These are phyloP conservation scores for Drosophila carrolli DNA, from an alignment of 1,140 invertebrate species.

Conservation along the genomic window DNA sequence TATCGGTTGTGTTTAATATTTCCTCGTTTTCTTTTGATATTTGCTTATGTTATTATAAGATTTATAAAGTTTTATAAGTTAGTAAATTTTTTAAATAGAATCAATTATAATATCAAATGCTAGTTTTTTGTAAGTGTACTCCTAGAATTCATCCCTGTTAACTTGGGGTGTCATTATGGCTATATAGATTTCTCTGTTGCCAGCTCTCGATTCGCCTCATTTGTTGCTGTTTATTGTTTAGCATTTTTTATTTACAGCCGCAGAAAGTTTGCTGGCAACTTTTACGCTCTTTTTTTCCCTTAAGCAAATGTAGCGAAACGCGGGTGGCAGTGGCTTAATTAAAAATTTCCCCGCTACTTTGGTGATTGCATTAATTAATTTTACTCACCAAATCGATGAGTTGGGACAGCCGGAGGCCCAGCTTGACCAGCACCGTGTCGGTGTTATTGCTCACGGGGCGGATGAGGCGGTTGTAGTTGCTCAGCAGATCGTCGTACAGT, in stretches of 20 bases:
- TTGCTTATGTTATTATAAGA: too few species aligned
- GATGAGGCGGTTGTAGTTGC: conserved; percentile 98
- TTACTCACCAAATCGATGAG: conserved; percentile 95
- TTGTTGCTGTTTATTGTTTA: conserved; percentile 57
- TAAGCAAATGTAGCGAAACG: conserved; percentile 69
- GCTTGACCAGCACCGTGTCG: conserved; percentile 96
- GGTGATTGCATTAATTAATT: conserved; percentile 66
- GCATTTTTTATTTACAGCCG: conserved; percentile 55
- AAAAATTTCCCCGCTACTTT: conserved; percentile 53
- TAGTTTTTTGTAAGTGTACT: background rate
- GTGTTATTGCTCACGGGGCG: conserved; percentile 96
- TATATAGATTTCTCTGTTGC: conserved; percentile 25
- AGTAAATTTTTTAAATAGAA: too few species aligned
- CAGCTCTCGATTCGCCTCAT: conserved; percentile 37
- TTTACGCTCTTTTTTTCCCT: conserved; percentile 3
- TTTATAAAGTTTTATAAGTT: too few species aligned
- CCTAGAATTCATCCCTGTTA: background rate
- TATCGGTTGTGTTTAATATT: too few species aligned
- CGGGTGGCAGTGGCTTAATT: conserved; percentile 49
- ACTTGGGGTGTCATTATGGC: conserved; percentile 13
- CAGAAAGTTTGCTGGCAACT: conserved; percentile 40
- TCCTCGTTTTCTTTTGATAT: too few species aligned
- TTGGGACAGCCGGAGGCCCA: conserved; percentile 96
- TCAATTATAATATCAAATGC: too few species aligned
- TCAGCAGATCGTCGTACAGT: conserved; percentile 97